Evolutionary conservation across 2,797 vertebrate genomes (phyloP).

Genomic region (Loris lydekkerianus): DNA sequence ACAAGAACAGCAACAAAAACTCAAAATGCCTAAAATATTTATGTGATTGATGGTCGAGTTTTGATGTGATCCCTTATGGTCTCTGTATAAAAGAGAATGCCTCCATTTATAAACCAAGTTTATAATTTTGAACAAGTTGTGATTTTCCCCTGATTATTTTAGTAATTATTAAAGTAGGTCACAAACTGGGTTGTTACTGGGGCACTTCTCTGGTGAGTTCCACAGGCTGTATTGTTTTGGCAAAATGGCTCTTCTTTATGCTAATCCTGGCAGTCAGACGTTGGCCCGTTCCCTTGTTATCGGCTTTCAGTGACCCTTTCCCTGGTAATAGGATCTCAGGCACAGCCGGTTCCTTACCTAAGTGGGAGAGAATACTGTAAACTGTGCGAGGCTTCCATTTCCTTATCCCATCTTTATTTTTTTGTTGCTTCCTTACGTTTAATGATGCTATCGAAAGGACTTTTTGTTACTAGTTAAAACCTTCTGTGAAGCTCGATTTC

Average conservation of each 20-base stretch:
- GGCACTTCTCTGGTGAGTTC: conserved; percentile 23
- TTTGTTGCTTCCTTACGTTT: conserved; percentile 78
- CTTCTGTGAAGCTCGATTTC: conserved; percentile 81
- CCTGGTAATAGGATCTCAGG: conserved; percentile 77
- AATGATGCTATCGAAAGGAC: conserved; percentile 81
- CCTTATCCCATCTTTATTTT: conserved; percentile 82
- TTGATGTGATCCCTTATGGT: conserved; percentile 6
- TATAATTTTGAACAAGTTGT: conserved; percentile 44
- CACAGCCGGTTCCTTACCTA: conserved; percentile 69
- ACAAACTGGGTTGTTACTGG: conserved; percentile 25
- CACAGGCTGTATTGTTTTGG: conserved; percentile 63
- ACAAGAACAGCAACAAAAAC: too few species aligned
- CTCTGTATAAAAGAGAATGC: background rate
- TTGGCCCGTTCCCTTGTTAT: conserved; percentile 47
- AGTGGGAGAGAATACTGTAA: conserved; percentile 52
- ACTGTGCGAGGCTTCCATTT: conserved; percentile 74
- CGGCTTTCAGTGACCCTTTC: conserved; percentile 69
- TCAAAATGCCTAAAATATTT: conserved; percentile 1
- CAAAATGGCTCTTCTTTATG: conserved; percentile 37
- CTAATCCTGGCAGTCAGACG: conserved; percentile 53
- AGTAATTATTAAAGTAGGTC: conserved; percentile 69
- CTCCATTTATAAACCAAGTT: background rate
- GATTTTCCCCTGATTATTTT: background rate
- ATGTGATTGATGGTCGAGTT: background rate
- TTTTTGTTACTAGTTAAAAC: conserved; percentile 82